Evolutionary conservation across 2,888 invertebrate genomes (phyloP), one percentile per base, ranked within the genome.

Genomic region (Caenorhabditis sulstoni): DNA sequence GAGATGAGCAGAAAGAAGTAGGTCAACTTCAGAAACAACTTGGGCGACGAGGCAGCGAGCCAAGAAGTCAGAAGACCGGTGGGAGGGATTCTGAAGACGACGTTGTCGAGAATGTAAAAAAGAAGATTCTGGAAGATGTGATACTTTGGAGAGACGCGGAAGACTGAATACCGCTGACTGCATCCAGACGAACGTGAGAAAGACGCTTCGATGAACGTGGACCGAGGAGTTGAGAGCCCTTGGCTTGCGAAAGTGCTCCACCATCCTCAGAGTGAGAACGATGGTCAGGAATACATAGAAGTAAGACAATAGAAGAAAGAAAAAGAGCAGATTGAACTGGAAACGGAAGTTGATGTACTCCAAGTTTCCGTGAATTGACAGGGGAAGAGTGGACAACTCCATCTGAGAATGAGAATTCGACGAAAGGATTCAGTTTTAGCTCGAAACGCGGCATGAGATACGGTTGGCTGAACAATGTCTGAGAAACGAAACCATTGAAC

Each of bases 101-200:
- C 1, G 41, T 57, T 57, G 57, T 57, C 57, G 41, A 57, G 37
- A 14, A 57, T 14, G 22, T 57, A 57, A 22, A 41, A 57, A 2
- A 57, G 41, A 20, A 57, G 39, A 22, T 16, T 57, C 57, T 57
- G 57, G 22, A 57, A 57, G 29, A 18, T 16, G 7, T 16, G n/a
- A 29, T 3, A 16, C 1, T 29, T 3, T 23, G 3, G 52, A 12
- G 12, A 23, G 29, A n/a, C 14, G 9, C 29, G 35, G 3, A 16
- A 47, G 18, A n/a, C n/a, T 37, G 4, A 16, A 14, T 16, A 70
- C 70, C 45, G 70, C 61, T 7, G 52, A 35, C 20, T 70, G 41
- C 70, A 70, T 70, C 70, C 61, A 70, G 11, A 70, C 29, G 18
- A 70, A 70, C 11, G 58, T 61, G 45, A 20, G 37, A n/a, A 70